Evolutionary conservation across 2,888 invertebrate genomes (phyloP).

Genomic region (Lasioglossum pauxillum): DNA sequence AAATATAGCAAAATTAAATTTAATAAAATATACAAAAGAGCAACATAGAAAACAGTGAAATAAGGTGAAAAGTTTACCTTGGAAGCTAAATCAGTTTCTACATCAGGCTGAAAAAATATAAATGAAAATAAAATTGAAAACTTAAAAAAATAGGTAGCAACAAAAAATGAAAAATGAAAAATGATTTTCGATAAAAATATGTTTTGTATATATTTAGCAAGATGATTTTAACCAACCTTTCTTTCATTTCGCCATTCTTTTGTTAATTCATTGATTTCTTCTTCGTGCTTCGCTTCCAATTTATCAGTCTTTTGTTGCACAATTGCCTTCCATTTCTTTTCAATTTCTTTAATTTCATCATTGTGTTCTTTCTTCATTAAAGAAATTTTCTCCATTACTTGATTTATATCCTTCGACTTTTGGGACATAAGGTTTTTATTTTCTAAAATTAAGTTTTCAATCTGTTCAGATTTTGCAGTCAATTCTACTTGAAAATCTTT

Average conservation of each 20-base stretch:
- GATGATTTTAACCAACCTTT: conserved; percentile 75
- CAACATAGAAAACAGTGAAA: conserved; percentile 25
- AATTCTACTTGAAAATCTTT: conserved; percentile 81
- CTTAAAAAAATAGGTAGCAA: conserved; percentile 40
- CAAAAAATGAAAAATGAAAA: conserved; percentile 37
- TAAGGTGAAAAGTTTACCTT: conserved; percentile 69
- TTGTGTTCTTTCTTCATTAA: conserved; percentile 76
- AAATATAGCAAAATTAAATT: no score
- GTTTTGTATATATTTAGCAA: not conserved
- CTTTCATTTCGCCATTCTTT: conserved; percentile 83
- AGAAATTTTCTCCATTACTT: conserved; percentile 70
- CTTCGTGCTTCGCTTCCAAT: conserved; percentile 77
- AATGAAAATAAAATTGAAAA: conserved; percentile 56
- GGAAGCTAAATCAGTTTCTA: conserved; percentile 60
- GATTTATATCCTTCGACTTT: conserved; percentile 76
- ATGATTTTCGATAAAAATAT: conserved; percentile 28
- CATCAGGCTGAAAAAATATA: conserved; percentile 68
- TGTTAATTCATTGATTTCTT: conserved; percentile 79
- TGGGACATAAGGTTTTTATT: conserved; percentile 71
- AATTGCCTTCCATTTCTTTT: conserved; percentile 80
- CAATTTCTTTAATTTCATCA: conserved; percentile 78
- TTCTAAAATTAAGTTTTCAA: conserved; percentile 77
- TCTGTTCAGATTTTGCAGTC: conserved; percentile 80
- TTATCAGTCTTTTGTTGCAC: conserved; percentile 77
- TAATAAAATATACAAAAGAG: no score